Percentiles rank a stretch among this genome's conserved stretches.
Conservation (phyloP, 2,113 vertebrate species). For the Gopherus flavomarginatus region DNA sequence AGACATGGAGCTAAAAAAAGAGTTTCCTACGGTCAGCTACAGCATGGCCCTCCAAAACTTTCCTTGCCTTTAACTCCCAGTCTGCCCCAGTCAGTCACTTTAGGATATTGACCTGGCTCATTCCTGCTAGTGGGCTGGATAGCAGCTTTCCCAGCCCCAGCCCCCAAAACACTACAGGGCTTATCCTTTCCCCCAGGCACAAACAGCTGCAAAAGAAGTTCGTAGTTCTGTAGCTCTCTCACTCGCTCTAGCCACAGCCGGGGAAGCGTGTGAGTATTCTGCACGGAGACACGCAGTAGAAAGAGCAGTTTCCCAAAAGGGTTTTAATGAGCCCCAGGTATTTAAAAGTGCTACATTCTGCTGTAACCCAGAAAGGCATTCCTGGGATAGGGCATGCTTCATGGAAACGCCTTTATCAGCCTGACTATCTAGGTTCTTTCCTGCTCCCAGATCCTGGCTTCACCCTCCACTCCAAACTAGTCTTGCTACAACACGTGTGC, state of each 20-base stretch:
- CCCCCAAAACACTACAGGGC: rapidly evolving
- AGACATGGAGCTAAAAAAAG: rapidly evolving
- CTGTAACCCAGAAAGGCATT: neutral
- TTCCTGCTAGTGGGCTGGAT: rapidly evolving
- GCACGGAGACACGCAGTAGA: rapidly evolving
- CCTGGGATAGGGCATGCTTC: neutral
- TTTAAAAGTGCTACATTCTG: rapidly evolving
- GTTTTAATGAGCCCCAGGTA: rapidly evolving
- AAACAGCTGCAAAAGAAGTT: neutral
- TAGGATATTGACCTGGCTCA: neutral
- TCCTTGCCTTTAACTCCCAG: rapidly evolving
- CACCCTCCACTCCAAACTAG: neutral
- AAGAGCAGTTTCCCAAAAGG: neutral
- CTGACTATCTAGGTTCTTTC: rapidly evolving
- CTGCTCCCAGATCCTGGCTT: neutral
- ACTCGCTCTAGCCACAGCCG: neutral
- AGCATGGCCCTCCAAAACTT: neutral
- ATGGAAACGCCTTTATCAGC: neutral
- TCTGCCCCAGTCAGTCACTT: rapidly evolving
- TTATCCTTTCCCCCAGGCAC: neutral
- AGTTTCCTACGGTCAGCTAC: rapidly evolving
- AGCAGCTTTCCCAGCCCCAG: neutral
- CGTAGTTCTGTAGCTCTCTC: neutral
- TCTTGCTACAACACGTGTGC: rapidly evolving
- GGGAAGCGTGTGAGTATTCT: neutral